A percentile compares a stretch with the other conserved stretches of the same genome.
These are phyloP conservation scores for Eremobia ochroleuca DNA, from an alignment of 2,888 invertebrate genomes.

Conservation along the genomic window DNA sequence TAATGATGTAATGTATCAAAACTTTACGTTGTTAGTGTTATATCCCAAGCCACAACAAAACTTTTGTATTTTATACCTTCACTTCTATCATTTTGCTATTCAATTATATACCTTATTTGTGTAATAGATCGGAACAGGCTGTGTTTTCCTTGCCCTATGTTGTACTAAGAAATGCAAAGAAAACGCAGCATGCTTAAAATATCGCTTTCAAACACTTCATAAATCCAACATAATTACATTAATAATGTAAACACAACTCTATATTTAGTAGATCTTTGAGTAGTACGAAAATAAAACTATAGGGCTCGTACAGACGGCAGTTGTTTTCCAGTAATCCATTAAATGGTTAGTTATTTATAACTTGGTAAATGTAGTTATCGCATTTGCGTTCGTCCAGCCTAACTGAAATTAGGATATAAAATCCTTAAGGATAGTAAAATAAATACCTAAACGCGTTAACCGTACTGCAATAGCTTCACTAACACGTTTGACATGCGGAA, in stretches of 20 bases:
- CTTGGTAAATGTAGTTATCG: not conserved
- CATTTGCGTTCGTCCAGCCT: not conserved
- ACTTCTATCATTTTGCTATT: constrained; percentile 79
- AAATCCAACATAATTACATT: constrained; percentile 21
- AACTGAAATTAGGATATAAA: not conserved
- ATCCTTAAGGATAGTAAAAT: not conserved
- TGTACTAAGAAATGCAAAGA: not conserved
- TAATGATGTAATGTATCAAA: constrained; percentile 76
- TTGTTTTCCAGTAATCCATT: not conserved
- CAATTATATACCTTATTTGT: not conserved
- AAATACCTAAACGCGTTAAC: not conserved
- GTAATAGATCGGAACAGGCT: not conserved
- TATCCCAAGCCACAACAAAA: constrained; percentile 90
- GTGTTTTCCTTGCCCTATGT: not conserved
- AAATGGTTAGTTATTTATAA: not conserved
- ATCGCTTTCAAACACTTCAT: not conserved
- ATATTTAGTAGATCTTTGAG: constrained; percentile 28
- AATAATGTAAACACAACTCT: constrained; percentile 1
- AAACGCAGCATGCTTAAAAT: not conserved
- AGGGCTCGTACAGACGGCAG: constrained; percentile 16
- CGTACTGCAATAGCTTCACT: not conserved
- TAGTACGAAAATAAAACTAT: constrained; percentile 23
- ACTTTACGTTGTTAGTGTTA: constrained; percentile 75
- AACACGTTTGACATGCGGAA: not conserved
- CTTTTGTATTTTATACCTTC: constrained; percentile 79